Base-by-base conservation (phyloP, 2,797 vertebrate genomes). In the Sebastiscus albofasciatus region DNA sequence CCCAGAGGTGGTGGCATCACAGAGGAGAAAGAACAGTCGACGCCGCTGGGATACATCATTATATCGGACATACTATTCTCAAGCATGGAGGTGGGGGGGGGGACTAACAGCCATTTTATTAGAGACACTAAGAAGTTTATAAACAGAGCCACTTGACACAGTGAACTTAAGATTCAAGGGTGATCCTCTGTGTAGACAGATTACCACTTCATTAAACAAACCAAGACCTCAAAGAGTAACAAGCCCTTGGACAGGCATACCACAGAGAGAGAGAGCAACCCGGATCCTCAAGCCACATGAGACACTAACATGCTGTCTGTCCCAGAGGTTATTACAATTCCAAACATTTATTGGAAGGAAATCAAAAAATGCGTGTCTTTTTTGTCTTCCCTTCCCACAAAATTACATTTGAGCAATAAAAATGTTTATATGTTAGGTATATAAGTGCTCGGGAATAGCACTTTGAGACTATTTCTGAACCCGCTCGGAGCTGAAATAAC, bases 201-300 rank as follows among this genome's bases (percentile, higher is more conserved):
- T 94, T 93, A 94, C 95, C 93, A 93, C 92, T 92, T 93, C 89
- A 89, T 94, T 94, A 93, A 94, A 95, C 85, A 92, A 94, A 84
- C 76, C 74, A 82, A 92, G 87, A 89, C 81, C 93, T 92, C 79
- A 90, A 90, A 93, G 67, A 91, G 87, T 88, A 90, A 85, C 93
- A 87, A 86, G 84, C 79, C 81, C 76, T 87, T 83, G 82, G 86
- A 90, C 84, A 80, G 55, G 67, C 90, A 93, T 89, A 92, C 90
- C 90, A 84, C 79, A 90, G 68, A 71, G 82, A 79, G 89, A 33
- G 82, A 78, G 86, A 86, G 62, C 67, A 77, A 85, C 88, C 79
- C 31, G 42, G 87, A 88, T 90, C 66, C 81, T 87, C 73, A 62
- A 72, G 76, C 95, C 94, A 95, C 94, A 95, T 92, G 80, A 96